A percentile compares a stretch with the other conserved stretches of the same genome.
phyloP scores from a whole-genome alignment of 2,797 vertebrate genomes.

The Ceryle rudis region DNA sequence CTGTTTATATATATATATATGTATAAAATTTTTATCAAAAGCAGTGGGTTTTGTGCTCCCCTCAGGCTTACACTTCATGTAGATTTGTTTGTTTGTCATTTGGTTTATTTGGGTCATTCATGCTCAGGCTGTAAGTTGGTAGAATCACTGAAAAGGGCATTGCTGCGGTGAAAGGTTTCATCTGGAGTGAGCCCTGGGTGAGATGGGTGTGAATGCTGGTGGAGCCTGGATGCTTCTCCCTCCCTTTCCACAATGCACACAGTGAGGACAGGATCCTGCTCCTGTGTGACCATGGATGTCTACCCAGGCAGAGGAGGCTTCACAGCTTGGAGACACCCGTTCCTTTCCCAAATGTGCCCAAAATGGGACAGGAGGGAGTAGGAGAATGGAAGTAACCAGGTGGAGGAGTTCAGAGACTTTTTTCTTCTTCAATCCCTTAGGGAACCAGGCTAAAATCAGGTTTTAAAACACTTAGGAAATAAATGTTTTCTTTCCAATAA shows the following conservation, averaged over 20 bases:
- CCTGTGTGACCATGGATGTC: not conserved
- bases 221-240: not conserved
- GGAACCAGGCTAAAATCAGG: not conserved
- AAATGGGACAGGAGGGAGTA: not conserved
- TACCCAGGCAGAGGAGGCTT: not conserved
- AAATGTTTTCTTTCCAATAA: not conserved
- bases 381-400: not conserved
- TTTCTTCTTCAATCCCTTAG: not conserved
- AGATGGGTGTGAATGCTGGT: not conserved
- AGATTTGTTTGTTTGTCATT: not conserved
- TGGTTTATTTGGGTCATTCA: not conserved
- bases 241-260: rapidly evolving
- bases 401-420: not conserved
- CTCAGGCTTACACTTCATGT: not conserved
- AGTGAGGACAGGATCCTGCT: not conserved
- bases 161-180: not conserved
- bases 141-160: not conserved
- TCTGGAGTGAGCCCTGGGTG: not conserved
- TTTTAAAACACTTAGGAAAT: not conserved
- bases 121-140: not conserved
- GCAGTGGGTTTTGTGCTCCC: not conserved
- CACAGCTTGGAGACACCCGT: not conserved
- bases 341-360: not conserved
- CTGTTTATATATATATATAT: not conserved
- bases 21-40: not conserved